phyloP scores from a whole-genome alignment of 64 coral and sea anemone genomes.

The Pocillopora verrucosa region DNA sequence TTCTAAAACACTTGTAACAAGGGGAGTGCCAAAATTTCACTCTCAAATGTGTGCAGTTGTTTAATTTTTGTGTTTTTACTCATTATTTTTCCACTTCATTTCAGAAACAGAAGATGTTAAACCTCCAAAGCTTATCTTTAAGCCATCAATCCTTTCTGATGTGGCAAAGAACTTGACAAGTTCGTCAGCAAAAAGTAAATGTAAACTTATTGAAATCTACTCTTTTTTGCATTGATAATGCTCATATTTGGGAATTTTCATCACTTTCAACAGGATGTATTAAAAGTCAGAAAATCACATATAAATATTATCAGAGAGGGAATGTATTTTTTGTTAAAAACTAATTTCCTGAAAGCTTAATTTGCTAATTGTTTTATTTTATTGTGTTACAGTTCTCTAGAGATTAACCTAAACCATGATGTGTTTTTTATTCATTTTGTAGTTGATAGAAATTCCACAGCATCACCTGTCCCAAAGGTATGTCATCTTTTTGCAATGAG shows the following conservation, averaged over 20 bases:
- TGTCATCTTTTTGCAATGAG: not conserved
- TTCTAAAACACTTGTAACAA: too few relatives aligned
- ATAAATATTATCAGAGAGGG: too few relatives aligned
- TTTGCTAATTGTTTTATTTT: too few relatives aligned
- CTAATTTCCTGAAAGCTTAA: too few relatives aligned
- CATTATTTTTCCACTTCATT: not conserved
- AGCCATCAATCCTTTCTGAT: conserved; percentile 82
- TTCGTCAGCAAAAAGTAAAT: conserved; percentile 41
- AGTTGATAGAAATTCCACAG: conserved; percentile 67
- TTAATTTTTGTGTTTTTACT: not conserved
- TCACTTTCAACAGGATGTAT: too few relatives aligned
- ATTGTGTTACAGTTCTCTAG: too few relatives aligned
- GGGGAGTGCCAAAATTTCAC: too few relatives aligned
- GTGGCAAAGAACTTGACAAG: conserved; percentile 82
- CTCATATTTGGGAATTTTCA: too few relatives aligned
- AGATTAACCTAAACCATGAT: not conserved
- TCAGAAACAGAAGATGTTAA: conserved; percentile 59
- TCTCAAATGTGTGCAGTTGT: not conserved
- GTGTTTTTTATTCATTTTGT: not conserved
- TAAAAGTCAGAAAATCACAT: too few relatives aligned
- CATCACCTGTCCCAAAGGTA: conserved; percentile 71
- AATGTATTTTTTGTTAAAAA: too few relatives aligned
- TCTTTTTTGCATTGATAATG: not conserved
- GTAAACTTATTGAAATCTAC: not conserved
- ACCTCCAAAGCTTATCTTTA: conserved; percentile 65